Base-by-base conservation (phyloP, 2,113 vertebrate genomes). In the Ciconia boyciana region DNA sequence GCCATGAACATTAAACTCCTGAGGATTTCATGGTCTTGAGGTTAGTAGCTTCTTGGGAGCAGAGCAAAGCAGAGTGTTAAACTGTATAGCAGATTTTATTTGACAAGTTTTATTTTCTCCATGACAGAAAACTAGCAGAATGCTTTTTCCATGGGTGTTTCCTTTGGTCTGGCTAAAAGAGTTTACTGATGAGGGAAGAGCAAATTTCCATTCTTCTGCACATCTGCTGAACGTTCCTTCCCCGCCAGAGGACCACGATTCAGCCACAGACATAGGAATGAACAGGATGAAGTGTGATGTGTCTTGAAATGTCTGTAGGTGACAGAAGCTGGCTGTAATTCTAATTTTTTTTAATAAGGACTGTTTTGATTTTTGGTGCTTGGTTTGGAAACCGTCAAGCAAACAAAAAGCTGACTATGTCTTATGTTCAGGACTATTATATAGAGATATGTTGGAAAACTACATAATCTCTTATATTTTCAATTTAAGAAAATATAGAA, bases 101-200 rank as follows among this genome's bases (percentile, higher is more conserved):
- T 66, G 51, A 77, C 36, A 66, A 44, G 72, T 44, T 70, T 78
- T 89, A 66, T 64, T 92, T 93, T 87, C 91, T 55, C 65, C 24
- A 2, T 64, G 72, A 62, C 12, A 66, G n/a, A 92, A 93, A 84
- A 55, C 43, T 44, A 4, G n/a, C 29, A 52, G 52, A 57, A 76
- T 77, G 36, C 15, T 89, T 97, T 93, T 96, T 94, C 61, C 87
- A 79, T 79, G 83, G 66, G 18, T 87, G 36, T 96, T 89, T 87
- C 62, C 69, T 91, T 89, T 84, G 57, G 46, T 91, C 52, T 93
- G 74, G 22, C 81, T 91, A 57, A 82, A 91, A 41, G 16, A 71
- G 44, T 74, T 70, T 60, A 20, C 49, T 80, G 79, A 51, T 0
- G 9, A 89, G 43, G 16, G 60, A 93, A 92, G 85, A 70, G 49